Conservation (phyloP, 1,140 invertebrate genomes). For the Uloborus diversus region DNA sequence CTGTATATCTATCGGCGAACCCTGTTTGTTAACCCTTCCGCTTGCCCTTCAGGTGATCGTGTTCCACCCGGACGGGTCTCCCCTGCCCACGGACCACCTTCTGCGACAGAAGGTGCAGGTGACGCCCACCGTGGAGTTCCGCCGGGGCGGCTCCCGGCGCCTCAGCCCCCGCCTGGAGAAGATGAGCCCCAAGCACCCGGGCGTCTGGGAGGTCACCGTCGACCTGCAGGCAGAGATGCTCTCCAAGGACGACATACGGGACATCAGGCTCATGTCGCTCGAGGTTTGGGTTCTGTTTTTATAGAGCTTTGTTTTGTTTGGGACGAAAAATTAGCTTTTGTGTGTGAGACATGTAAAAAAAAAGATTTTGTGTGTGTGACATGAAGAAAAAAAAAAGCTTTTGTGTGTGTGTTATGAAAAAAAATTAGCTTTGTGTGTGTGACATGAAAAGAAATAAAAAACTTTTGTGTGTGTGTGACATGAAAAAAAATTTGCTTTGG, state of each 20-base stretch:
- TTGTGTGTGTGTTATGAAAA: too few relatives aligned
- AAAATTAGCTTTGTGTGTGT: too few relatives aligned
- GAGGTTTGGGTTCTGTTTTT: conserved; percentile 21
- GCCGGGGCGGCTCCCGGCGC: conserved; percentile 68
- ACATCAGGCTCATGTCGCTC: conserved; percentile 22
- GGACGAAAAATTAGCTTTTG: too few relatives aligned
- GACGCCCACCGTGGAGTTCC: conserved; percentile 64
- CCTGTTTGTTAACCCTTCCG: too few relatives aligned
- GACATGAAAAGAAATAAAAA: too few relatives aligned
- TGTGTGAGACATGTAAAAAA: too few relatives aligned
- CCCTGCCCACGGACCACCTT: conserved; percentile 70
- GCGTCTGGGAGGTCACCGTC: conserved; percentile 80
- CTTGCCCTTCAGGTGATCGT: conserved; percentile 73
- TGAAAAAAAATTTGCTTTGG: too few relatives aligned
- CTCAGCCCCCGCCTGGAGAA: conserved; percentile 63
- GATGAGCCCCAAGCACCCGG: conserved; percentile 71
- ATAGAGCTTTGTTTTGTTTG: too few relatives aligned
- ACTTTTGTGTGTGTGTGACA: too few relatives aligned
- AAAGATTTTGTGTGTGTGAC: too few relatives aligned
- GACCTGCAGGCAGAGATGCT: conserved; percentile 70
- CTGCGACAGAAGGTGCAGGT: conserved; percentile 67
- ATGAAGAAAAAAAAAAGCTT: too few relatives aligned
- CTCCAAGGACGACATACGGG: conserved; percentile 34
- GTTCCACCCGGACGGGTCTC: conserved; percentile 81
- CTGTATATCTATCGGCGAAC: too few relatives aligned